Percentiles rank a stretch among this genome's conserved stretches.
Evolutionary conservation across 1,140 invertebrate genomes (phyloP).

Genomic region (Metaphire vulgaris): DNA sequence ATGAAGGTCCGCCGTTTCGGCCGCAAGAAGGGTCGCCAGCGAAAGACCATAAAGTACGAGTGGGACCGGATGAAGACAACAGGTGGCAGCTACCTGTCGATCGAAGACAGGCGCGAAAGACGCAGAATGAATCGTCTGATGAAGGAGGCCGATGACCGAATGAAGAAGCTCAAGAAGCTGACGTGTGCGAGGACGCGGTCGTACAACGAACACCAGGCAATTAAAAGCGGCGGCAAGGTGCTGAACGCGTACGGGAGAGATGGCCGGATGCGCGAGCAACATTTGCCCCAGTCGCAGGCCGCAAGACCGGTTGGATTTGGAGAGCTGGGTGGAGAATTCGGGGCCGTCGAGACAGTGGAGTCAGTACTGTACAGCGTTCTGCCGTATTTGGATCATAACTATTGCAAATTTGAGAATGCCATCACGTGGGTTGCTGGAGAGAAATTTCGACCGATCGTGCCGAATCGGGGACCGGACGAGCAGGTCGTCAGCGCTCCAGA

Average conservation of each 20-base stretch:
- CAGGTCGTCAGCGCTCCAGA: background rate
- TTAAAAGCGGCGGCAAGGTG: background rate
- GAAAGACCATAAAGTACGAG: background rate
- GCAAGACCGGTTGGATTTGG: background rate
- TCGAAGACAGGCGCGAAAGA: background rate
- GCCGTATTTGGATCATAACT: slow-evolving; percentile 6
- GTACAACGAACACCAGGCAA: slow-evolving; percentile 7
- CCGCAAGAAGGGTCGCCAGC: slow-evolving; percentile 9
- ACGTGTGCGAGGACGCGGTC: slow-evolving; percentile 7
- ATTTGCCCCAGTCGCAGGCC: background rate
- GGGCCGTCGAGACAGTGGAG: background rate
- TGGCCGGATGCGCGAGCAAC: background rate
- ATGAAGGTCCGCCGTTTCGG: background rate
- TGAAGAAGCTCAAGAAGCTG: background rate
- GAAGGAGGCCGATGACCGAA: background rate
- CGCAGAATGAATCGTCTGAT: too few species aligned
- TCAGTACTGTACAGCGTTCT: background rate
- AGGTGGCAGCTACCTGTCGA: background rate
- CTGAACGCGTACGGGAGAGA: background rate
- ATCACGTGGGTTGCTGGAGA: too few species aligned
- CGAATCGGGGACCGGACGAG: background rate
- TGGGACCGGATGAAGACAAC: slow-evolving; percentile 7
- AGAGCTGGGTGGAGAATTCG: background rate
- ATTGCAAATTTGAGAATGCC: slow-evolving; percentile 11
- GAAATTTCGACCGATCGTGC: background rate